These are phyloP conservation scores for Heloderma charlesbogerti DNA, from an alignment of 2,113 vertebrate species.

Conservation along the genomic window DNA sequence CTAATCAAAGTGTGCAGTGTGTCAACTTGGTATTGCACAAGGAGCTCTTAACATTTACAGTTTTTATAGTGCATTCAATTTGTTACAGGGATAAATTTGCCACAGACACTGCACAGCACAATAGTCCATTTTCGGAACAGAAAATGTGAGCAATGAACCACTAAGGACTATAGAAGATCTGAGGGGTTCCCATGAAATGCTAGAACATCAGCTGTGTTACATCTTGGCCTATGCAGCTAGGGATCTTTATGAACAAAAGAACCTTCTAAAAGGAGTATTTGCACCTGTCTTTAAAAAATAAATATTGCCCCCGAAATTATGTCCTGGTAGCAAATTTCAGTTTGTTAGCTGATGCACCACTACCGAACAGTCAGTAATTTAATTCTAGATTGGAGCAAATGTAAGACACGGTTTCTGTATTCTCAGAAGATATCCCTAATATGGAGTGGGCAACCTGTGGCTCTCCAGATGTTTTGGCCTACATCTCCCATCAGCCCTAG, in stretches of 20 bases:
- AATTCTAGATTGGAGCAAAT: slow-evolving; percentile 32
- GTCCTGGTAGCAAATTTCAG: neutral
- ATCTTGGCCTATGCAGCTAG: slow-evolving; percentile 48
- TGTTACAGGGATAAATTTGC: slow-evolving; percentile 54
- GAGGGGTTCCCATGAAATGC: neutral
- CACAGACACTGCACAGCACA: slow-evolving; percentile 61
- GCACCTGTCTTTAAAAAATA: slow-evolving; percentile 12
- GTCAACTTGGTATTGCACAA: slow-evolving; percentile 61
- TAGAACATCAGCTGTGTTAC: slow-evolving; percentile 15
- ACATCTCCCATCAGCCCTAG: neutral
- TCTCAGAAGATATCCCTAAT: slow-evolving; percentile 1
- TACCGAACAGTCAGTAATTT: slow-evolving; percentile 27
- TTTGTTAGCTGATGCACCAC: neutral
- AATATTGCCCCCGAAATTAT: neutral
- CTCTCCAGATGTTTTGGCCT: neutral
- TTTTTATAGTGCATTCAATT: slow-evolving; percentile 55
- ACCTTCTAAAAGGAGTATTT: slow-evolving; percentile 21
- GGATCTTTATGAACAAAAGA: slow-evolving; percentile 43
- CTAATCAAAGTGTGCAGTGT: slow-evolving; percentile 58
- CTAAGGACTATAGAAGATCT: slow-evolving; percentile 22
- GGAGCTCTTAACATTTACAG: slow-evolving; percentile 44
- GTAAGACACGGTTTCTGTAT: neutral
- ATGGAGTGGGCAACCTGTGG: neutral
- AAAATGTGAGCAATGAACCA: slow-evolving; percentile 32
- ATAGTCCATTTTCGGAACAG: slow-evolving; percentile 49